Evolutionary conservation across 2,888 invertebrate genomes (phyloP).

Genomic region (Nineta flava): DNA sequence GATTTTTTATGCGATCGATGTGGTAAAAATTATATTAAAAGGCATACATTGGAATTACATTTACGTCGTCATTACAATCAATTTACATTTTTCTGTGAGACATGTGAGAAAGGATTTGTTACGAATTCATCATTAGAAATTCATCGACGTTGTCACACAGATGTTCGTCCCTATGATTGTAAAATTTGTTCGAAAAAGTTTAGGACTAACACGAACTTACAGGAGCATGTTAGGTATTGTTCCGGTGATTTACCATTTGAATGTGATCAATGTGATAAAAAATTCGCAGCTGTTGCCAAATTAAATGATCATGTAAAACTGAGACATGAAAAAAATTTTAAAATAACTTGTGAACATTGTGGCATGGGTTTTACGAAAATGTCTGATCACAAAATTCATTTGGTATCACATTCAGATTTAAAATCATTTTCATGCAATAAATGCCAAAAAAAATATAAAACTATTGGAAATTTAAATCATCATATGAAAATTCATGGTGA

Average conservation of each 20-base stretch:
- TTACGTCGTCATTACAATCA: conserved; percentile 8
- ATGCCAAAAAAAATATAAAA: conserved; percentile 26
- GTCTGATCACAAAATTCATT: conserved; percentile 26
- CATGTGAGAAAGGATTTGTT: conserved; percentile 6
- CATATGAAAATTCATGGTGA: conserved; percentile 24
- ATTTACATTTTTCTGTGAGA: conserved; percentile 12
- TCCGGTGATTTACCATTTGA: conserved; percentile 21
- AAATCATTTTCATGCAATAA: conserved; percentile 24
- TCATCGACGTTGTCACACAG: conserved; percentile 12
- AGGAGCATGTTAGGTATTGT: conserved; percentile 25
- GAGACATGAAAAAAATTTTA: conserved; percentile 26
- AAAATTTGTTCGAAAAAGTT: conserved; percentile 21
- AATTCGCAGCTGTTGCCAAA: conserved; percentile 23
- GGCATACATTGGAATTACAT: conserved; percentile 8
- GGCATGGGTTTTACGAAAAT: conserved; percentile 25
- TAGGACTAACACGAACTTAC: conserved; percentile 21
- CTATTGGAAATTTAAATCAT: conserved; percentile 26
- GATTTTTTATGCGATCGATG: conserved; percentile 23
- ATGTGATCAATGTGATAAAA: conserved; percentile 24
- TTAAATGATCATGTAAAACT: conserved; percentile 24
- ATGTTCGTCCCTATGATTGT: conserved; percentile 19
- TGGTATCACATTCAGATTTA: conserved; percentile 24
- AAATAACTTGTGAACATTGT: conserved; percentile 26
- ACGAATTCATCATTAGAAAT: conserved; percentile 5
- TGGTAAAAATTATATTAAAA: conserved; percentile 18